A percentile compares a stretch with the other conserved stretches of the same genome.
phyloP scores from a whole-genome alignment of 2,888 invertebrate genomes.

The Micoletzkya japonica region DNA sequence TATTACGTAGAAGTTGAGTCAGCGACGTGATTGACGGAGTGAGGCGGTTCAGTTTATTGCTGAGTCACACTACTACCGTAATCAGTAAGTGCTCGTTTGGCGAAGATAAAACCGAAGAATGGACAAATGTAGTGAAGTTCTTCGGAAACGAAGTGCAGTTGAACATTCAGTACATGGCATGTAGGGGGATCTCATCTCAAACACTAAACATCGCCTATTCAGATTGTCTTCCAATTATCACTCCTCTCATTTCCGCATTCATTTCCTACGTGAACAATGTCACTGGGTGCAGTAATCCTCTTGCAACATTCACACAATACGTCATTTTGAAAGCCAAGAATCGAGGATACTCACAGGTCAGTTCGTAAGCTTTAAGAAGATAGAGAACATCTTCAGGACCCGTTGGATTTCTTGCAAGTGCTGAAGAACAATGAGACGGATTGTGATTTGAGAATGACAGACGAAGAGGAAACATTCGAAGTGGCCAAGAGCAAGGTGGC shows the following conservation, averaged over 20 bases:
- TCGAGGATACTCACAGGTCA: slow-evolving; percentile 4
- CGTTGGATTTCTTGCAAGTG: slow-evolving; percentile 15
- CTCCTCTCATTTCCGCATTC: no score
- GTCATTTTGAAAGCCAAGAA: background rate
- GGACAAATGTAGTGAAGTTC: background rate
- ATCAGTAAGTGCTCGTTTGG: slow-evolving; percentile 12
- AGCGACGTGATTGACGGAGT: no score
- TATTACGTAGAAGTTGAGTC: no score
- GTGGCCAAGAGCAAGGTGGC: background rate
- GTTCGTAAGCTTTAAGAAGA: background rate
- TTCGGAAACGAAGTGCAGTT: slow-evolving; percentile 1
- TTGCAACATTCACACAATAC: slow-evolving; percentile 2
- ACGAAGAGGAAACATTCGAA: slow-evolving; percentile 8
- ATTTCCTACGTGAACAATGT: no score
- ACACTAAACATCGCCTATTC: no score
- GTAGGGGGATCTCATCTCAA: no score
- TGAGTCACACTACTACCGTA: slow-evolving; percentile 14
- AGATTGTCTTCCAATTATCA: no score
- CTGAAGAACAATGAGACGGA: slow-evolving; percentile 16
- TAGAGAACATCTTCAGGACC: background rate
- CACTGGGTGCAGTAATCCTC: slow-evolving; percentile 15
- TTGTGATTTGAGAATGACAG: background rate
- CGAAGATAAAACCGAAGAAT: background rate
- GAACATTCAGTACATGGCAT: no score
- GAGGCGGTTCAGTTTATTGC: slow-evolving; percentile 11